Conservation (phyloP, 2,797 vertebrate genomes). For the Chrosomus eos region DNA sequence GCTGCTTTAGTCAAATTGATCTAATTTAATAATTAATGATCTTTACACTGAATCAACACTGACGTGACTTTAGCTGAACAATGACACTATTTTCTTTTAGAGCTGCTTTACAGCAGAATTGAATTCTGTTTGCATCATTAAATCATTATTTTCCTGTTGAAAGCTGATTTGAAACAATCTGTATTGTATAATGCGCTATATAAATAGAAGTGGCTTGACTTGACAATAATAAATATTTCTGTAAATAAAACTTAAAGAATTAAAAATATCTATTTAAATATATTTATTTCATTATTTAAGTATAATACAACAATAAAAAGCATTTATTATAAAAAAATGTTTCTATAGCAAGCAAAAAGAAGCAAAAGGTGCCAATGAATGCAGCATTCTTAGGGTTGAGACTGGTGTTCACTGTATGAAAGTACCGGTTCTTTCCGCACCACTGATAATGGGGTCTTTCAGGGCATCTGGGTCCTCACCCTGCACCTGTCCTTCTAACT, state of each 20-base stretch:
- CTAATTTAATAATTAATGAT: neutral
- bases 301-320: neutral
- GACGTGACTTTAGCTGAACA: neutral
- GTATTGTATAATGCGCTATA: neutral
- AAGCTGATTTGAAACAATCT: neutral
- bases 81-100: neutral
- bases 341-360: neutral
- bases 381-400: neutral
- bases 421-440: conserved; percentile 54
- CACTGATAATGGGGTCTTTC: conserved; percentile 71
- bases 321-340: neutral
- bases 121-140: neutral
- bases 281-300: neutral
- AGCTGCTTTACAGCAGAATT: neutral
- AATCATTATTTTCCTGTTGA: neutral
- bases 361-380: neutral
- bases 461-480: conserved; percentile 61
- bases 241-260: neutral
- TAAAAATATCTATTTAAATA: neutral
- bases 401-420: conserved; percentile 6
- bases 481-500: conserved; percentile 72
- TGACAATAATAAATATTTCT: neutral
- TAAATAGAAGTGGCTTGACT: neutral
- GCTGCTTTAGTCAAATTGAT: neutral
- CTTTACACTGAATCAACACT: neutral